Evolutionary conservation across 2,797 vertebrate species (phyloP).

Genomic region (Aeoliscus strigatus): DNA sequence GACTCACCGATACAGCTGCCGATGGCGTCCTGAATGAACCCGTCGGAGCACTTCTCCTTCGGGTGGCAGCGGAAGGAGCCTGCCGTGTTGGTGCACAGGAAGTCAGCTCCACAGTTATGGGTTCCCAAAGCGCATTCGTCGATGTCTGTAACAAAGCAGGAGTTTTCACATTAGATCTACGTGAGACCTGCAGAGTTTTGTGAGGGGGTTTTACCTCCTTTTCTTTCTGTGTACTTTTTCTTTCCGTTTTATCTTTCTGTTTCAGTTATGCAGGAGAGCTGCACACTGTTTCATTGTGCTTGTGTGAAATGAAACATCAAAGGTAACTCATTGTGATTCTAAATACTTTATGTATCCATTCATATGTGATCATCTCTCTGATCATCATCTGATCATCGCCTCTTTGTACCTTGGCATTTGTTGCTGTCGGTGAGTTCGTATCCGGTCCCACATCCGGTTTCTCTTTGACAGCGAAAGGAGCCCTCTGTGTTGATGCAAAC

Average conservation of each 20-base stretch:
- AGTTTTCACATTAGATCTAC: too few species aligned
- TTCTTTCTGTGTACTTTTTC: too few species aligned
- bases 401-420: conserved; percentile 87
- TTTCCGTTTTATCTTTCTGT: too few species aligned
- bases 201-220: too few species aligned
- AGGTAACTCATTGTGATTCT: too few species aligned
- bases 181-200: too few species aligned
- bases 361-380: too few species aligned
- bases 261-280: too few species aligned
- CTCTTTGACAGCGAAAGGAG: conserved; percentile 85
- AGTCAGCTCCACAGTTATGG: conserved; percentile 84
- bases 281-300: too few species aligned
- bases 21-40: conserved; percentile 83
- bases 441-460: conserved; percentile 83
- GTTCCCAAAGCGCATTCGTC: conserved; percentile 84
- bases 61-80: conserved; percentile 89
- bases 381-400: too few species aligned
- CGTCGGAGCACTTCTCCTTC: conserved; percentile 74
- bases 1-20: conserved; percentile 88
- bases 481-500: conserved; percentile 84
- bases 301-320: too few species aligned
- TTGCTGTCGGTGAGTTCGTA: conserved; percentile 84
- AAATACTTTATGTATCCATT: too few species aligned
- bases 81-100: conserved; percentile 84
- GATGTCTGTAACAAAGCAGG: conserved; percentile 76